These are phyloP conservation scores for Sceloporus tristichus DNA, from an alignment of 2,113 vertebrate species.

Conservation along the genomic window DNA sequence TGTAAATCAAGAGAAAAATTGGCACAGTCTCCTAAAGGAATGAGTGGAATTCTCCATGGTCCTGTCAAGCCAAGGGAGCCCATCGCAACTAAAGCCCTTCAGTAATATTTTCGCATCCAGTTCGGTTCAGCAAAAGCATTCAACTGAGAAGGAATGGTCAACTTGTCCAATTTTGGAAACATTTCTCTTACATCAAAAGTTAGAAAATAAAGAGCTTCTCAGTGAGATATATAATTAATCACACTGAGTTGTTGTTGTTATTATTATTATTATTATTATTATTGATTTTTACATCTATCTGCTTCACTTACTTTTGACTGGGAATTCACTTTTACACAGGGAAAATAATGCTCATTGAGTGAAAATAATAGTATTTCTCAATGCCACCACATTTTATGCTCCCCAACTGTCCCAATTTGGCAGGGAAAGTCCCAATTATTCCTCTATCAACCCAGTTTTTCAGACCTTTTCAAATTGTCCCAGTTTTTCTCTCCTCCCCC, in stretches of 20 bases:
- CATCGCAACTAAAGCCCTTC: not conserved
- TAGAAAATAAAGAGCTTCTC: not conserved
- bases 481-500: too few relatives aligned
- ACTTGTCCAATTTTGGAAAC: constrained; percentile 37
- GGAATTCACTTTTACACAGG: too few relatives aligned
- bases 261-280: constrained; percentile 8
- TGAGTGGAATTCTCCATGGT: constrained; percentile 15
- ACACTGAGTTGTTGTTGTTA: not conserved
- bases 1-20: constrained; percentile 41
- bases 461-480: too few relatives aligned
- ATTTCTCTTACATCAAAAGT: constrained; percentile 36
- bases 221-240: constrained; percentile 25
- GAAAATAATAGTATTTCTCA: not conserved
- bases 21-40: constrained; percentile 12
- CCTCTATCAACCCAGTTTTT: too few relatives aligned
- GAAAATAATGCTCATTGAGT: not conserved
- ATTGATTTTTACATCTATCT: constrained; percentile 32
- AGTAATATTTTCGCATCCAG: constrained; percentile 20
- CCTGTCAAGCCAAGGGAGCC: constrained; percentile 39
- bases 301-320: not conserved
- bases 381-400: not conserved
- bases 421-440: too few relatives aligned
- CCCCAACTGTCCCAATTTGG: too few relatives aligned
- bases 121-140: not conserved
- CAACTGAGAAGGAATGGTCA: constrained; percentile 14